Base-by-base conservation (phyloP, 2,888 invertebrate species). In the Mycalesis mineus region DNA sequence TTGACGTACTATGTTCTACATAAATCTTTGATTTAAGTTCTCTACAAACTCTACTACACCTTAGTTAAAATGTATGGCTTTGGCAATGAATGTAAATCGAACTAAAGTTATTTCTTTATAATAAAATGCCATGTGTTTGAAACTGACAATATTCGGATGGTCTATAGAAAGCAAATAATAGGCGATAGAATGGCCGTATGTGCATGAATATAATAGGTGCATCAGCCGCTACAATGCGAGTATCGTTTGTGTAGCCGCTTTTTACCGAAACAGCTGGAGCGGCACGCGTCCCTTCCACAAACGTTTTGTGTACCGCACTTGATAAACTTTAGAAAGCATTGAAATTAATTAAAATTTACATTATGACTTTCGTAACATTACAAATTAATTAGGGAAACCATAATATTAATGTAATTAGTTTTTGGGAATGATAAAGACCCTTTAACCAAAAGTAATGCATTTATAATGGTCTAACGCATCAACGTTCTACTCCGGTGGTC, bases 251-350 rank as follows among this genome's bases (percentile, higher is more conserved):
- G 71, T 66, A 69, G 65, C 68, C 57, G 51, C 73, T 78, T 82
- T 83, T 83, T 79, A 80, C 69, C 66, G 63, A 68, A 72, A 73
- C 84, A 84, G 78, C 82, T 82, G 84, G 70, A 65, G 33, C 58
- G 55, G 67, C 67, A 65, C 63, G 67, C 62, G 62, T 55, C 53
- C 53, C 40, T 57, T 55, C 44, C 41, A 48, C 31, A 50, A 55
- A 57, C 55, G 53, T 22, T 57, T 57, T 28, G 40, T 45, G 39
- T 29, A 31, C 14, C 49, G 44, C 54, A 64, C 56, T 60, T 51
- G 28, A 55, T 54, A 57, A 60, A 45, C 60, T 57, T 48, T 42
- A 37, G 57, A 57, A 53, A 51, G 51, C 48, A 64, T 58, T 52
- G 45, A 53, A 74, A 77, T 79, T 75, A 75, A 80, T 77, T 73